phyloP scores from a whole-genome alignment of 2,113 vertebrate species.

The Hoplias malabaricus region DNA sequence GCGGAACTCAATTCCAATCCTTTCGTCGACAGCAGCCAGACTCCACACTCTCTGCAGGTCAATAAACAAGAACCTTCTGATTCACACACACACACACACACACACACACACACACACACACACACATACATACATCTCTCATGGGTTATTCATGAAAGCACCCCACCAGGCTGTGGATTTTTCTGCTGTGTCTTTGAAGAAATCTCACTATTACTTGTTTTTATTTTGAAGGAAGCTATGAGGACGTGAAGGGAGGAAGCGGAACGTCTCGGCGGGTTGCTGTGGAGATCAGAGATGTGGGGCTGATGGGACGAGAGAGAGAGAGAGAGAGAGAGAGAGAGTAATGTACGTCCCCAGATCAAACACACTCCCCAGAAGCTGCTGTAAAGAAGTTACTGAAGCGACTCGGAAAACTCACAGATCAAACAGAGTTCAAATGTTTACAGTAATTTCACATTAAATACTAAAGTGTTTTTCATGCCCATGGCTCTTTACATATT shows the following conservation, averaged over 20 bases:
- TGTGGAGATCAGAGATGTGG: conserved; percentile 62
- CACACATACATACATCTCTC: conserved; percentile 57
- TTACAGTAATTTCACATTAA: background rate
- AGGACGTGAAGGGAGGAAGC: conserved; percentile 38
- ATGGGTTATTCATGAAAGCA: conserved; percentile 73
- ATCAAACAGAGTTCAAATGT: background rate
- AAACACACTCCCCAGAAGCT: background rate
- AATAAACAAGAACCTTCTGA: conserved; percentile 40
- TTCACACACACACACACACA: too few relatives aligned
- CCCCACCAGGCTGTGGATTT: conserved; percentile 63
- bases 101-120: background rate
- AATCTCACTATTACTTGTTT: conserved; percentile 60
- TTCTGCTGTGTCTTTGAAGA: conserved; percentile 69
- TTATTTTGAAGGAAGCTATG: conserved; percentile 21
- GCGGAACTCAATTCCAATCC: background rate
- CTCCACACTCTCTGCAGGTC: conserved; percentile 40
- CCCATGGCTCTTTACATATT: too few relatives aligned
- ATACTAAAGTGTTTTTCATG: background rate
- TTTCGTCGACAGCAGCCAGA: background rate
- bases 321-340: conserved; percentile 5
- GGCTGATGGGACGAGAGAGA: conserved; percentile 1
- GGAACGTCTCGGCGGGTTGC: conserved; percentile 52
- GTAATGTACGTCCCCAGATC: background rate
- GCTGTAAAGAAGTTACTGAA: background rate
- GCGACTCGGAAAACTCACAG: background rate